Evolutionary conservation across 92 coral and sea anemone genomes (phyloP).

Genomic region (Heteractis magnifica): DNA sequence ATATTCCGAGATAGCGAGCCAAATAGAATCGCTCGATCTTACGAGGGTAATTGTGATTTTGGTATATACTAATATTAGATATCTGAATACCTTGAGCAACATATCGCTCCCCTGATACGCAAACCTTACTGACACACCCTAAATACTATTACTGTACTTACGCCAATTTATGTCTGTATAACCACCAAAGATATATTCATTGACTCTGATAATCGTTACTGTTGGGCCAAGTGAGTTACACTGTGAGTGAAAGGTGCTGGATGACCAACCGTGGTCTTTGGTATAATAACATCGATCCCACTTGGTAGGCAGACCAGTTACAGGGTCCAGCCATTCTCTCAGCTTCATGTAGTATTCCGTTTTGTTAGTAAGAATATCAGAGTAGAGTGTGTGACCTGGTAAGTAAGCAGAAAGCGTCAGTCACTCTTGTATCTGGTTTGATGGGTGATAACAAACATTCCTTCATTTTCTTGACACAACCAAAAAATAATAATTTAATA

Average conservation of each 20-base stretch:
- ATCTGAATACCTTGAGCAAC: too few relatives aligned
- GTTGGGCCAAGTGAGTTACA: constrained; percentile 61
- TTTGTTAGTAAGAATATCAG: constrained; percentile 46
- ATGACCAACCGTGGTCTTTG: constrained; percentile 58
- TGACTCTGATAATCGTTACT: constrained; percentile 56
- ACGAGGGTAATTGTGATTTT: too few relatives aligned
- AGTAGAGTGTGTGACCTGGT: constrained; percentile 53
- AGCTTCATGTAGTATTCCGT: constrained; percentile 54
- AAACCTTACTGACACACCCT: background rate
- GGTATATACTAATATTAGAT: too few relatives aligned
- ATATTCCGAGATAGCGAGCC: too few relatives aligned
- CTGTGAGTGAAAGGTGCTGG: constrained; percentile 62
- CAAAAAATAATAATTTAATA: too few relatives aligned
- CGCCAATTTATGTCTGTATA: constrained; percentile 71
- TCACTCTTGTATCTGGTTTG: background rate
- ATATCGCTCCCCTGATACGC: too few relatives aligned
- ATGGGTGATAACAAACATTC: too few relatives aligned
- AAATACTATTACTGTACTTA: constrained; percentile 25
- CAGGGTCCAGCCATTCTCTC: constrained; percentile 71
- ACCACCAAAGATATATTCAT: constrained; percentile 70
- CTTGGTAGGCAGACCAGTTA: constrained; percentile 44
- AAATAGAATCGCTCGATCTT: too few relatives aligned
- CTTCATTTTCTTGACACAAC: too few relatives aligned
- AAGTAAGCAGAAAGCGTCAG: background rate
- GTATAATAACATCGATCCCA: constrained; percentile 68